Percentiles rank a stretch among this genome's conserved stretches.
phyloP scores from a whole-genome alignment of 1,140 invertebrate species.

The Lasioglossum baleicum region DNA sequence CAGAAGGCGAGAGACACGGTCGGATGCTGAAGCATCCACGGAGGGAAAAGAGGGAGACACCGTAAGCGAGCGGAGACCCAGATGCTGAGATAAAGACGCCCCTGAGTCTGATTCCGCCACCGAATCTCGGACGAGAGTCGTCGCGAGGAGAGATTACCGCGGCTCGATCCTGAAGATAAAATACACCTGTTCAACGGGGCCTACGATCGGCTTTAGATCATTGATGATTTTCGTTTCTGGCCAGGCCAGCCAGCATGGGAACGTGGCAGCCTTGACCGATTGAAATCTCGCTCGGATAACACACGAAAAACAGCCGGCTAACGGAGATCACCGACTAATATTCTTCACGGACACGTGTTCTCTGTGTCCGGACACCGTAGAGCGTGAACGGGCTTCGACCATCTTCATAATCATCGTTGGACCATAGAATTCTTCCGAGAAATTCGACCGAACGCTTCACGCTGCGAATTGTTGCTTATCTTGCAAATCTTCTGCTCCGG shows the following conservation, averaged over 20 bases:
- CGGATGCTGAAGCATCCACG: neutral
- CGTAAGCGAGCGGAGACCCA: constrained; percentile 25
- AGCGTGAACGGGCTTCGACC: neutral
- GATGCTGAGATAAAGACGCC: constrained; percentile 51
- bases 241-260: neutral
- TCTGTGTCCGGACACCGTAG: neutral
- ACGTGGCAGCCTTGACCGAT: constrained; percentile 36
- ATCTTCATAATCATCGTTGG: neutral
- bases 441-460: neutral
- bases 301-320: constrained; percentile 19
- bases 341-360: constrained; percentile 36
- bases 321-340: constrained; percentile 17
- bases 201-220: constrained; percentile 38
- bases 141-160: constrained; percentile 29
- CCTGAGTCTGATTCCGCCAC: constrained; percentile 60
- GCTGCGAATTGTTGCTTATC: no score
- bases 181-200: constrained; percentile 58
- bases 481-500: no score
- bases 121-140: constrained; percentile 56
- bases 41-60: constrained; percentile 18
- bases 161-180: constrained; percentile 59
- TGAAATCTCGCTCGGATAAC: constrained; percentile 42
- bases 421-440: neutral
- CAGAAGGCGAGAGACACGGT: constrained; percentile 16
- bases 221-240: constrained; percentile 39